Percentiles rank a stretch among this genome's conserved stretches.
Evolutionary conservation across 2,888 invertebrate genomes (phyloP).

Genomic region (Drosophila bunnanda): DNA sequence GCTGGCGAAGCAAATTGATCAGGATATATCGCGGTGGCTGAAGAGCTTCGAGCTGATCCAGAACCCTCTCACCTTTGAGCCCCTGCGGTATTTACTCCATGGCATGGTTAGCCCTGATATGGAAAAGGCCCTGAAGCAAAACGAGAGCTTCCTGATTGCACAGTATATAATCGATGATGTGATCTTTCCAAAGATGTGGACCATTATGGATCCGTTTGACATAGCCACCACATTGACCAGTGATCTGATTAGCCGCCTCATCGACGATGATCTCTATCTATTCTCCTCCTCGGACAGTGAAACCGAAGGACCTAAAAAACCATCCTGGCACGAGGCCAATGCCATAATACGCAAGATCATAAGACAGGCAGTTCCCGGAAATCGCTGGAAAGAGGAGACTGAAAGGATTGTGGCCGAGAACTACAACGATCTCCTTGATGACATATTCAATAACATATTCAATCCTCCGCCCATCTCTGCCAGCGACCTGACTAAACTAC

Average conservation of each 20-base stretch:
- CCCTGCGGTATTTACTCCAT: slow-evolving; percentile 59
- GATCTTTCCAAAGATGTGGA: slow-evolving; percentile 84
- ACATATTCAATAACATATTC: slow-evolving; percentile 55
- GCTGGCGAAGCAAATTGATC: slow-evolving; percentile 87
- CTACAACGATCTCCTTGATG: slow-evolving; percentile 66
- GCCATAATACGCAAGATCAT: slow-evolving; percentile 78
- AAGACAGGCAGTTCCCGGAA: slow-evolving; percentile 72
- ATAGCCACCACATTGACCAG: slow-evolving; percentile 55
- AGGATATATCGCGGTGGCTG: slow-evolving; percentile 81
- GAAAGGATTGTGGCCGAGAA: slow-evolving; percentile 73
- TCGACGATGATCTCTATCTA: slow-evolving; percentile 73
- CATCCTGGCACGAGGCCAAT: slow-evolving; percentile 58
- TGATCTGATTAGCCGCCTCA: slow-evolving; percentile 74
- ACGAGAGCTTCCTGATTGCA: slow-evolving; percentile 60
- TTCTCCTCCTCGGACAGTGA: slow-evolving; percentile 74
- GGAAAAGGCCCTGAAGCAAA: slow-evolving; percentile 32
- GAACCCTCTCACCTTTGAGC: slow-evolving; percentile 67
- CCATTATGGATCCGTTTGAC: slow-evolving; percentile 79
- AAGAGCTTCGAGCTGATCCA: slow-evolving; percentile 67
- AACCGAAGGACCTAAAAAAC: slow-evolving; percentile 38
- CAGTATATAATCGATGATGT: slow-evolving; percentile 82
- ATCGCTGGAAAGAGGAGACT: slow-evolving; percentile 72
- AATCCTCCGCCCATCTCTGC: neutral
- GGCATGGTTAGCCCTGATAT: slow-evolving; percentile 68
- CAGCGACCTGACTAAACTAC: slow-evolving; percentile 22